Evolutionary conservation across 2,113 vertebrate species (phyloP).

Genomic region (Ciconia stormi): DNA sequence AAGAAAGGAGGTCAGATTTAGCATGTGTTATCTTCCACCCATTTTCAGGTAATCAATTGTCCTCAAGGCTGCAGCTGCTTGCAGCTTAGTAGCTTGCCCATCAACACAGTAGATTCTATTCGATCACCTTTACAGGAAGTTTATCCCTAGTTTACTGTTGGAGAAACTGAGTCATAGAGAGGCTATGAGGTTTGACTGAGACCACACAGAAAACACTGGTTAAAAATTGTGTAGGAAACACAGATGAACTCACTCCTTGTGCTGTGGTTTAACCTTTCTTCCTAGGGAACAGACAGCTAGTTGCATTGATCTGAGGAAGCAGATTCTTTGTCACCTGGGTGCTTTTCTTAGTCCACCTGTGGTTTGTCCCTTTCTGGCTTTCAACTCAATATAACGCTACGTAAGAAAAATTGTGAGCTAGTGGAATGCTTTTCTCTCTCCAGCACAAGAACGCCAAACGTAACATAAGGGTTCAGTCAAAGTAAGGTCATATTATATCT

Average conservation of each 20-base stretch:
- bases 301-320: neutral
- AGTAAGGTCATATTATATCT: constrained; percentile 32
- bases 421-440: neutral
- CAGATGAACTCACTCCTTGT: neutral
- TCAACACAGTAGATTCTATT: neutral
- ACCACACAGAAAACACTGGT: neutral
- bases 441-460: neutral
- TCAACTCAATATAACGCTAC: neutral
- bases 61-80: neutral
- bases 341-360: neutral
- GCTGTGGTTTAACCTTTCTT: neutral
- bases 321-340: neutral
- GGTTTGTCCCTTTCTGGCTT: neutral
- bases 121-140: neutral
- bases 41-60: neutral
- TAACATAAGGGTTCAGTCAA: neutral
- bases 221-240: neutral
- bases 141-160: neutral
- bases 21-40: neutral
- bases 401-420: neutral
- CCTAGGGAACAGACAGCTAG: neutral
- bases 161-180: neutral
- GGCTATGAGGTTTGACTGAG: neutral
- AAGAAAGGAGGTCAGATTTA: neutral
- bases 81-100: neutral